A percentile compares a stretch with the other conserved stretches of the same genome.
Conservation (phyloP, 2,888 invertebrate genomes). For the Hypercompe scribonia region DNA sequence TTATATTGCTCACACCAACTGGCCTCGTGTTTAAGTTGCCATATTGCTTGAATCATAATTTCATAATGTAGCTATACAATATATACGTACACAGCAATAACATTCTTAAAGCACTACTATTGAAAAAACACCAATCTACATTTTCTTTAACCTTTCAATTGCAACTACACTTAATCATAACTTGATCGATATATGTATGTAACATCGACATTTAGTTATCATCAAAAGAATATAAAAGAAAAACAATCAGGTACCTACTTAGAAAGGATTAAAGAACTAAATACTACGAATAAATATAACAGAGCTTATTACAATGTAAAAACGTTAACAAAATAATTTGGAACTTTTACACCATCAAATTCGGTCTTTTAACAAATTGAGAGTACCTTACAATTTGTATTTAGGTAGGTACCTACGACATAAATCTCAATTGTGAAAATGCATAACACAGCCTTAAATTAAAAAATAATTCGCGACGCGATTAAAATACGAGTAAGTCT, state of each 20-base stretch:
- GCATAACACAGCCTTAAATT: constrained; percentile 47
- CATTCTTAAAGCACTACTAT: constrained; percentile 49
- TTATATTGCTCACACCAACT: constrained; percentile 59
- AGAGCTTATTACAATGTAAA: constrained; percentile 12
- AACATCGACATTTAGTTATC: constrained; percentile 27
- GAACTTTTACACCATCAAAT: constrained; percentile 43
- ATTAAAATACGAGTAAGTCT: neutral
- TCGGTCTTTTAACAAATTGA: constrained; percentile 12
- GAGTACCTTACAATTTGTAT: neutral
- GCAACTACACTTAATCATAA: constrained; percentile 24
- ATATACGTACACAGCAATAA: constrained; percentile 33
- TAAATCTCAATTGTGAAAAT: constrained; percentile 39
- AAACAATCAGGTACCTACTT: constrained; percentile 51
- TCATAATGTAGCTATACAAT: constrained; percentile 4
- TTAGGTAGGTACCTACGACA: constrained; percentile 1
- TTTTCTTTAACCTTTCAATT: constrained; percentile 19
- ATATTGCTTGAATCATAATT: constrained; percentile 31
- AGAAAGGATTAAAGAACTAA: constrained; percentile 33
- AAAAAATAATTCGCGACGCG: constrained; percentile 4
- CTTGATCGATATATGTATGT: constrained; percentile 45
- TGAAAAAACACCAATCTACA: constrained; percentile 42
- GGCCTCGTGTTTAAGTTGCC: constrained; percentile 44
- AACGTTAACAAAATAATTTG: constrained; percentile 33
- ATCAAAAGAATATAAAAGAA: constrained; percentile 22
- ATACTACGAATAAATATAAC: constrained; percentile 33